Conservation (phyloP, 2,797 vertebrate genomes). For the Toxotes lorentzi region DNA sequence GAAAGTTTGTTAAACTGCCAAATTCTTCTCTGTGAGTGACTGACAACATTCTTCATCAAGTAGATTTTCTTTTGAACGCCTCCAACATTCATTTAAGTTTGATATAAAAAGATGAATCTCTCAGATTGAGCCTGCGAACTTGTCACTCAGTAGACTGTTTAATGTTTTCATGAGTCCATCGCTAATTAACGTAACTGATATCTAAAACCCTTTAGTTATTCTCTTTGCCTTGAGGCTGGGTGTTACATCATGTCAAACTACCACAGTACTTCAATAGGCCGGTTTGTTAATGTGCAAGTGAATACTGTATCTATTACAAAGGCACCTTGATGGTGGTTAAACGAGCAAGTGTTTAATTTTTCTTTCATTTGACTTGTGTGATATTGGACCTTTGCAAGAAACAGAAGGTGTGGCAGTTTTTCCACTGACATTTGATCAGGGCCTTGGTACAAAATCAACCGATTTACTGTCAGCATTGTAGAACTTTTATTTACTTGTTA, state of each 20-base stretch:
- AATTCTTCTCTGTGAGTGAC: background rate
- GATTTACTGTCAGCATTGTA: background rate
- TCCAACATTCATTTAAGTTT: background rate
- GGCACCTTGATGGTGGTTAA: slow-evolving; percentile 23
- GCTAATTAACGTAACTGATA: slow-evolving; percentile 58
- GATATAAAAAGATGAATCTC: slow-evolving; percentile 4
- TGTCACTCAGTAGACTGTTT: slow-evolving; percentile 7
- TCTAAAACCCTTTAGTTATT: slow-evolving; percentile 42
- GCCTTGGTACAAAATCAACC: slow-evolving; percentile 15
- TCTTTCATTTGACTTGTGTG: slow-evolving; percentile 6
- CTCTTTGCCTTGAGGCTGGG: slow-evolving; percentile 48
- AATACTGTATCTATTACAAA: slow-evolving; percentile 48
- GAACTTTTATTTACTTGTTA: background rate
- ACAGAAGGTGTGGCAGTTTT: slow-evolving; percentile 40
- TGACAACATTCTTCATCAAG: background rate
- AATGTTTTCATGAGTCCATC: slow-evolving; percentile 39
- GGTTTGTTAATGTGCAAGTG: slow-evolving; percentile 48
- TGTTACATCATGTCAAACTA: slow-evolving; percentile 36
- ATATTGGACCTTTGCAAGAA: slow-evolving; percentile 22
- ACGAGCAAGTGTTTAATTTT: slow-evolving; percentile 28
- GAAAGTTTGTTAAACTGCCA: background rate
- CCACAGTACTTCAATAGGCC: slow-evolving; percentile 42
- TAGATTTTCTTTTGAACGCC: background rate
- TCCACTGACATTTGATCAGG: slow-evolving; percentile 34
- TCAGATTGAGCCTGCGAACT: background rate